Conservation (phyloP, 2,113 vertebrate species). For the Nothobranchius kuhntae region DNA sequence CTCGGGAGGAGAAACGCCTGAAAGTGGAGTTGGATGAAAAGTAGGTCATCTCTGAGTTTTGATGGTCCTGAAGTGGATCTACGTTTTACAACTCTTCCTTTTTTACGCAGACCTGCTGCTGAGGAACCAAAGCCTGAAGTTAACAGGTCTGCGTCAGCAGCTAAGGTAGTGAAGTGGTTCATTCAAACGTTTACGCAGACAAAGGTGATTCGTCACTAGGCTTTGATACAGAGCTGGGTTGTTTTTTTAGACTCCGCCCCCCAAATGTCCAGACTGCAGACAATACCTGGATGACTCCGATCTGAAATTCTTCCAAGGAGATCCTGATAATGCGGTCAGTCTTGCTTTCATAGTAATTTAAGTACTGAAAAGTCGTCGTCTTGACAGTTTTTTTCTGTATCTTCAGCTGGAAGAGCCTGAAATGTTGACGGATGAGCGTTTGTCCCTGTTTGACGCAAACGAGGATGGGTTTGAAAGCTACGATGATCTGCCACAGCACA, state of each 20-base stretch:
- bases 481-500: conserved; percentile 93
- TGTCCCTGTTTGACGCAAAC: conserved; percentile 92
- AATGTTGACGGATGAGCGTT: conserved; percentile 90
- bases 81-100: neutral
- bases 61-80: neutral
- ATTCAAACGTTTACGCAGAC: neutral
- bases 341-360: too few relatives aligned
- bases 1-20: conserved; percentile 88
- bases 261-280: conserved; percentile 88
- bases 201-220: neutral
- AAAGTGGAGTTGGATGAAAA: conserved; percentile 82
- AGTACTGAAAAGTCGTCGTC: neutral
- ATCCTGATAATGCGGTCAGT: conserved; percentile 86
- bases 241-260: conserved; percentile 81
- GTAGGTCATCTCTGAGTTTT: conserved; percentile 71
- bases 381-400: neutral
- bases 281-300: conserved; percentile 94
- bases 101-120: conserved; percentile 67
- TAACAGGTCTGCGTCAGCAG: conserved; percentile 67
- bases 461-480: conserved; percentile 96
- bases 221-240: neutral
- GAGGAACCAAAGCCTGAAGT: conserved; percentile 72
- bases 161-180: conserved; percentile 79
- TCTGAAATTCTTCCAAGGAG: conserved; percentile 94
- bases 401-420: conserved; percentile 91